A percentile compares a stretch with the other conserved stretches of the same genome.
These are phyloP conservation scores for Nibea coibor DNA, from an alignment of 2,113 vertebrate species.

Conservation along the genomic window DNA sequence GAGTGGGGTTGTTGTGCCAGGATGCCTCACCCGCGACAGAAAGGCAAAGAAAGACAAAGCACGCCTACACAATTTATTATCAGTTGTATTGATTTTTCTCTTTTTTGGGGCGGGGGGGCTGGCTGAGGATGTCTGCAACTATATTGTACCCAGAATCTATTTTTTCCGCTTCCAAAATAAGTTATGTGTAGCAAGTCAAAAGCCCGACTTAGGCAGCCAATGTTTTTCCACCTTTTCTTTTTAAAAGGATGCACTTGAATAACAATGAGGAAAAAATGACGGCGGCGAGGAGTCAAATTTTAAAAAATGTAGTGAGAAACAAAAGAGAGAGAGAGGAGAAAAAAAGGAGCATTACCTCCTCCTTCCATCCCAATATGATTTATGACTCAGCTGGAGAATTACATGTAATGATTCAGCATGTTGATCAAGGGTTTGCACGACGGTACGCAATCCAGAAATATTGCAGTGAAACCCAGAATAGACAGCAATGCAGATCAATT, in stretches of 20 bases:
- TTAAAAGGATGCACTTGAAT: constrained; percentile 70
- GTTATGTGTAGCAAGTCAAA: constrained; percentile 59
- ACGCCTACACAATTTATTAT: constrained; percentile 68
- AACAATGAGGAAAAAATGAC: constrained; percentile 60
- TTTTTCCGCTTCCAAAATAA: constrained; percentile 63
- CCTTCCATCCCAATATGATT: constrained; percentile 66
- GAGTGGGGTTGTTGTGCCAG: constrained; percentile 49
- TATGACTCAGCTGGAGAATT: constrained; percentile 70
- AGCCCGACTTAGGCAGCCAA: constrained; percentile 44
- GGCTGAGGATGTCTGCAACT: constrained; percentile 56
- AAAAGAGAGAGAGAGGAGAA: constrained; percentile 30
- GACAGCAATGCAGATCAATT: constrained; percentile 76
- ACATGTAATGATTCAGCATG: constrained; percentile 77
- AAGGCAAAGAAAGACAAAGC: constrained; percentile 66
- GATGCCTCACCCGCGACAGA: constrained; percentile 40
- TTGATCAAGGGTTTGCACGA: constrained; percentile 74
- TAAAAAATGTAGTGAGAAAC: constrained; percentile 31
- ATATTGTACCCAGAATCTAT: constrained; percentile 60
- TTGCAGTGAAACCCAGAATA: constrained; percentile 61
- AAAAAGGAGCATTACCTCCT: constrained; percentile 25
- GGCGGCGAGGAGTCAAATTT: constrained; percentile 48
- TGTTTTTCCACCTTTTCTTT: constrained; percentile 53
- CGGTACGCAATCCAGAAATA: constrained; percentile 66
- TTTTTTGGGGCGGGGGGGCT: constrained; percentile 7
- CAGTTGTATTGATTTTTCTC: constrained; percentile 74